Percentiles rank a stretch among this genome's conserved stretches.
Evolutionary conservation across 1,140 invertebrate genomes (phyloP).

Genomic region (Drosophila arawakana): DNA sequence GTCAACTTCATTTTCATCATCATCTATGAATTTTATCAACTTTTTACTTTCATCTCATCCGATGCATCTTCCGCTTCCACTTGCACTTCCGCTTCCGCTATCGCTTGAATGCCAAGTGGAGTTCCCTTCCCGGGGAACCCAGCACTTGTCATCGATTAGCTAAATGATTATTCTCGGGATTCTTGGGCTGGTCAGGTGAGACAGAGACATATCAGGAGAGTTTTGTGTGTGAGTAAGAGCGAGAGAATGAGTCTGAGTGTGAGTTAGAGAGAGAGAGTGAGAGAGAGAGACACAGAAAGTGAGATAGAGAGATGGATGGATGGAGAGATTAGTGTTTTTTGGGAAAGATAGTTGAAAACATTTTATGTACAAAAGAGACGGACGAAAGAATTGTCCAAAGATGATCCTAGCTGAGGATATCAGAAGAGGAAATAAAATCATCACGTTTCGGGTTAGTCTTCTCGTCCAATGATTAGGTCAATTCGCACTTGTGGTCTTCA

Average conservation of each 20-base stretch:
- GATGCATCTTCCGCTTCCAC: constrained; percentile 37
- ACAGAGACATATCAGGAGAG: constrained; percentile 25
- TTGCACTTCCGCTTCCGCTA: constrained; percentile 25
- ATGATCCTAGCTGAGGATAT: constrained; percentile 3
- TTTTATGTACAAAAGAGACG: constrained; percentile 77
- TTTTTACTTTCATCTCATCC: constrained; percentile 18
- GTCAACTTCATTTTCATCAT: constrained; percentile 46
- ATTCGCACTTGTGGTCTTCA: constrained; percentile 37
- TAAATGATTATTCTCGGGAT: constrained; percentile 54
- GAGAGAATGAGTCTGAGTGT: constrained; percentile 3
- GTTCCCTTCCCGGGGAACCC: constrained; percentile 61
- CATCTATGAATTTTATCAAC: constrained; percentile 3
- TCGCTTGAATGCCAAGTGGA: constrained; percentile 63
- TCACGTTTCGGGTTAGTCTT: constrained; percentile 34
- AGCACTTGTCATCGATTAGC: constrained; percentile 68
- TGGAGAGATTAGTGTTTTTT: constrained; percentile 5
- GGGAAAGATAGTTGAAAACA: constrained; percentile 44
- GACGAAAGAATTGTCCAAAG: constrained; percentile 52
- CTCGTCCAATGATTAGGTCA: constrained; percentile 41
- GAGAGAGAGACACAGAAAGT: constrained; percentile 9
- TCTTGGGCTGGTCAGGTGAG: constrained; percentile 27
- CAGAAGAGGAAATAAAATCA: constrained; percentile 40
- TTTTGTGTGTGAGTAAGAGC: constrained; percentile 27
- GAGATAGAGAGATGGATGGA: constrained; percentile 22
- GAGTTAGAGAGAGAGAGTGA: constrained; percentile 4